Evolutionary conservation across 1,140 invertebrate species (phyloP), one percentile per base, ranked within the genome.

Genomic region (Scaptodrosophila lebanonensis): DNA sequence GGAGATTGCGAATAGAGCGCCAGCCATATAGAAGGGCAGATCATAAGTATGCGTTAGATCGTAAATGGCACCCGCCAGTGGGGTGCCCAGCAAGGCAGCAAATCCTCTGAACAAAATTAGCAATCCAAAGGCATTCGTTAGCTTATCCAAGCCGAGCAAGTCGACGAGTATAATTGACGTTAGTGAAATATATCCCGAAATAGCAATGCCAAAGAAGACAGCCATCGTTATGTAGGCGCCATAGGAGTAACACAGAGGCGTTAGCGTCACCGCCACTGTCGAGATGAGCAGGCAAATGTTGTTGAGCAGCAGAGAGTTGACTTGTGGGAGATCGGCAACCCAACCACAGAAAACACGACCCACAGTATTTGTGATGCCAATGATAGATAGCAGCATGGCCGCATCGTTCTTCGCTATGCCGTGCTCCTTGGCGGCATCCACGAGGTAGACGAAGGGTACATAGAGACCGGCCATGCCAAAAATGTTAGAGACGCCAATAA

Each of bases 151-250:
- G 8, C 98, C 98, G 22, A 99, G 89, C 11, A 99, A 88, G 83
- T 99, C 97, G 63, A 98, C 97, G 38, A 99, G 89, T 75, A 99
- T 98, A 84, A 99, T 99, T 12, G 98, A 99, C 25, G 97, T 99
- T 30, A 99, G 88, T 0, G 97, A 98, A 69, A 99, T 98, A 87
- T 98, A 99, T 20, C 97, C 97, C 63, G 97, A 97, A 50, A 99
- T 95, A 79, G 97, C 96, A 57, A 99, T 89, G 45, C 98, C 98
- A 87, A 99, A 99, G 70, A 96, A 92, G 39, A 96, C 91, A n/a
- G 96, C 91, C 86, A 97, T 94, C 1, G 91, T 87, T 15, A 96
- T 91, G 62, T 97, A 95, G 35, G 92, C 87, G 2, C 87, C 83
- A 72, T 96, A 99, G 8, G 91, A 91, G 33, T 88, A 85, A 83